A percentile compares a stretch with the other conserved stretches of the same genome.
phyloP scores from a whole-genome alignment of 2,113 vertebrate species.

The Oplegnathus fasciatus region DNA sequence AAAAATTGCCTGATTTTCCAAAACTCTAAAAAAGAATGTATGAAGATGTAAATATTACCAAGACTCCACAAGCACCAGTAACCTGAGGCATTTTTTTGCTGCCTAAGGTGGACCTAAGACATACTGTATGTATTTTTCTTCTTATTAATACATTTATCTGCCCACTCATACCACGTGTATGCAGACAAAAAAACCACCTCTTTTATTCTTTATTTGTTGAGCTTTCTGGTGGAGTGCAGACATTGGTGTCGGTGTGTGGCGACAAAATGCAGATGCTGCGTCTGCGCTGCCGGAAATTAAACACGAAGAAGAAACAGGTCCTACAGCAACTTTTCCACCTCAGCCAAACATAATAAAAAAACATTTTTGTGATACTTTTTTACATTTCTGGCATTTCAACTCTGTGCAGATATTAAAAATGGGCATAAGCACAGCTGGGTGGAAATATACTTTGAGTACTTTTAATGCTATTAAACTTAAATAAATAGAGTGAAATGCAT shows the following conservation, averaged over 20 bases:
- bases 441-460: slow-evolving; percentile 31
- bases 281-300: slow-evolving; percentile 33
- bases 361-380: neutral
- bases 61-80: neutral
- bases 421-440: slow-evolving; percentile 19
- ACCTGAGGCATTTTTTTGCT: neutral
- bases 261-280: slow-evolving; percentile 29
- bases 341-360: slow-evolving; percentile 18
- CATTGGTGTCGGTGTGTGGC: neutral
- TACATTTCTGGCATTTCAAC: slow-evolving; percentile 32
- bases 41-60: neutral
- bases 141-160: neutral
- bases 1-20: neutral
- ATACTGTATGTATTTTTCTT: neutral
- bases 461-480: slow-evolving; percentile 50
- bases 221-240: neutral
- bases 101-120: neutral
- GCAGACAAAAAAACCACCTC: neutral
- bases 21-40: neutral
- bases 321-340: neutral
- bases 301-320: neutral
- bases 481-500: slow-evolving; percentile 46
- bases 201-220: slow-evolving; percentile 8
- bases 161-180: neutral
- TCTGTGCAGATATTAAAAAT: slow-evolving; percentile 21